Evolutionary conservation across 2,797 vertebrate genomes (phyloP).

Genomic region (Botia kubotai): DNA sequence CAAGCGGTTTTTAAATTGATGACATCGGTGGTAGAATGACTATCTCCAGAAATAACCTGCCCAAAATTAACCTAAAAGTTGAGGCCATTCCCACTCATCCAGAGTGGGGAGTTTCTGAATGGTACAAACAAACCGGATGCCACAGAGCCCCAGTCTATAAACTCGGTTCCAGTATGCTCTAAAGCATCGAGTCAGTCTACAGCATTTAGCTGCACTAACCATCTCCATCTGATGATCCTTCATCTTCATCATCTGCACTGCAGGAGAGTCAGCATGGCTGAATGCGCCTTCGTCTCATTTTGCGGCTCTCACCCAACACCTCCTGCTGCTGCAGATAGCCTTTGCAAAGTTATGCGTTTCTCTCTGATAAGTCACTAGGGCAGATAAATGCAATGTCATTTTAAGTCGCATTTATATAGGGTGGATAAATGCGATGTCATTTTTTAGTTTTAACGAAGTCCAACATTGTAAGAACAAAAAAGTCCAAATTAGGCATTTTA

Average conservation of each 20-base stretch:
- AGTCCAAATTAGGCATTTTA: not conserved
- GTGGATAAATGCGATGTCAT: not conserved
- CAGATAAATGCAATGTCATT: not conserved
- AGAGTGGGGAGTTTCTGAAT: not conserved
- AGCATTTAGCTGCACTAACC: conserved; percentile 21
- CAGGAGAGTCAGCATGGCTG: not conserved
- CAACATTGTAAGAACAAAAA: not conserved
- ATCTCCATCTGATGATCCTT: conserved; percentile 17
- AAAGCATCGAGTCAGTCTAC: not conserved
- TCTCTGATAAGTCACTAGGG: not conserved
- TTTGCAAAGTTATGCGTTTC: not conserved
- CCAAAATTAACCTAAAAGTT: not conserved
- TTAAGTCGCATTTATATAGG: no score
- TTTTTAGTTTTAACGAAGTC: not conserved
- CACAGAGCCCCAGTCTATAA: not conserved
- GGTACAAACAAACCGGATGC: not conserved
- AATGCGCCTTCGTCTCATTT: not conserved
- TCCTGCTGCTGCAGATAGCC: conserved; percentile 3
- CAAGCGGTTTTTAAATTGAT: not conserved
- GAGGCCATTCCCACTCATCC: not conserved
- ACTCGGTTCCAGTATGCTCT: not conserved
- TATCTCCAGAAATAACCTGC: not conserved
- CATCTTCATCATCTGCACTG: conserved; percentile 2
- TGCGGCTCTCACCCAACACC: not conserved
- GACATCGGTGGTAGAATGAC: not conserved